Base-by-base conservation (phyloP, 2,797 vertebrate species). In the Gymnodraco acuticeps region DNA sequence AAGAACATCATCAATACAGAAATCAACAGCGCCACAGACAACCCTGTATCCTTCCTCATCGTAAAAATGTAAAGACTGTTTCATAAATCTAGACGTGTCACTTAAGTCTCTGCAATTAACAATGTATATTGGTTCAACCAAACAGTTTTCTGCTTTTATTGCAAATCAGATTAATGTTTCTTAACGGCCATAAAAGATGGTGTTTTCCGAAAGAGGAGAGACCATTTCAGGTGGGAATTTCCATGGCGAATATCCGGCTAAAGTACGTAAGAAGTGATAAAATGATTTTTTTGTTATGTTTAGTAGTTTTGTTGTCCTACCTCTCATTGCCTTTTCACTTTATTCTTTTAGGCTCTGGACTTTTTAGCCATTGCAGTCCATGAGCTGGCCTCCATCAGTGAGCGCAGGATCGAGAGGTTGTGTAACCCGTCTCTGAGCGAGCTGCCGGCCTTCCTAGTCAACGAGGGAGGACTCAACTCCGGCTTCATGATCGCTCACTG, bases 401-500 rank as follows among this genome's bases (percentile, higher is more conserved):
- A 99, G 87, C 92, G 98, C 87, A 96, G 98, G 91, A 99, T 96
- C 0, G 98, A 99, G 90, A 94, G 98, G 65, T 93, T 99, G 76
- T 99, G 97, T 77, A 99, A 99, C 75, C 98, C 98, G 0, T 97
- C 98, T 1, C 96, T 99, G 77, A 99, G 98, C 0, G 97, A 99
- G 76, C 92, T 99, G 71, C 98, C 98, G n/a, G 95, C 98, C 4
- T 99, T 99, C 91, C 94, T 99, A 51, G 98, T 99, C 81, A 96
- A 97, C 0, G 98, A 99, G 86, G 98, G 98, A 13, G 98, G 98
- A 8, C 95, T 99, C 75, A 99, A 99, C 93, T 99, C 98, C 0
- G 98, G 98, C 2, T 99, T 99, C 90, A 99, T 99, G 98, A 99
- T 99, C 14, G 98, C 98, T 13, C 98, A 99, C 88, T 99, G 98